These are phyloP conservation scores for Chrysolina americana DNA, from an alignment of 2,888 invertebrate genomes.

Conservation along the genomic window DNA sequence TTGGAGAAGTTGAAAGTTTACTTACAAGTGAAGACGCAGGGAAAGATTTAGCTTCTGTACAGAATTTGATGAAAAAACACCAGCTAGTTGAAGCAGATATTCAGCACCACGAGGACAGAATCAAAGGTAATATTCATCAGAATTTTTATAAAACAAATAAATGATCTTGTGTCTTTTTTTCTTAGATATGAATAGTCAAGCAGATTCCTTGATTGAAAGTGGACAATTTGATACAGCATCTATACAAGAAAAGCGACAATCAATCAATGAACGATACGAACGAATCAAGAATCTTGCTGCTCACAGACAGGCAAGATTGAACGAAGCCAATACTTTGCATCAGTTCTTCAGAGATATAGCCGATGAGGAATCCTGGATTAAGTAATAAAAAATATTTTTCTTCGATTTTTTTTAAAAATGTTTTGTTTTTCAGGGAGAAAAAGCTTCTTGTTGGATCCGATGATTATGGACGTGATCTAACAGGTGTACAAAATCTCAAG, in stretches of 20 bases:
- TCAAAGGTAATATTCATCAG: conserved; percentile 75
- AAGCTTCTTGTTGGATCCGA: conserved; percentile 97
- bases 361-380: conserved; percentile 99
- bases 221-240: conserved; percentile 98
- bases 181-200: conserved; percentile 93
- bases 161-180: conserved; percentile 55
- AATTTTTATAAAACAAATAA: conserved; percentile 16
- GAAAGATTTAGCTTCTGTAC: conserved; percentile 97
- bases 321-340: conserved; percentile 97
- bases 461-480: conserved; percentile 98
- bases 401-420: background rate
- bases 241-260: conserved; percentile 94
- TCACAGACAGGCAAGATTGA: conserved; percentile 91
- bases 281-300: conserved; percentile 93
- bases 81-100: conserved; percentile 99
- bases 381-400: conserved; percentile 38
- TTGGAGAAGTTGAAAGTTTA: conserved; percentile 97
- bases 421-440: conserved; percentile 81
- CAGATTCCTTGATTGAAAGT: conserved; percentile 94
- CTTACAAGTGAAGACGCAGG: conserved; percentile 97
- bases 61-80: conserved; percentile 98
- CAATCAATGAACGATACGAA: conserved; percentile 97
- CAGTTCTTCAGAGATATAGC: conserved; percentile 99
- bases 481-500: conserved; percentile 97
- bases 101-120: conserved; percentile 95